Evolutionary conservation across 2,888 invertebrate species (phyloP).

Genomic region (Nesidiocoris tenuis): DNA sequence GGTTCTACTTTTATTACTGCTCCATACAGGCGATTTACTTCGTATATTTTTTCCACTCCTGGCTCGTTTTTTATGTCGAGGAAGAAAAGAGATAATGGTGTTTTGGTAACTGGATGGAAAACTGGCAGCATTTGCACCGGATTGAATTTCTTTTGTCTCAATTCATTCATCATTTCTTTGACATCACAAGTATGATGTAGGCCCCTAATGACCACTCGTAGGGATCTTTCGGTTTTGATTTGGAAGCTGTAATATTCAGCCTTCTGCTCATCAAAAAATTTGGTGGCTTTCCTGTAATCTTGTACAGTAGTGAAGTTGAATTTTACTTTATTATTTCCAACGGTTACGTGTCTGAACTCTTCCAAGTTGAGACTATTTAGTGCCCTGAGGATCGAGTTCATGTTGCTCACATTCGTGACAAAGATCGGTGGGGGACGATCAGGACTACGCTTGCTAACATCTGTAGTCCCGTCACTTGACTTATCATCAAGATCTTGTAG

Average conservation of each 20-base stretch:
- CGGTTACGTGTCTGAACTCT: constrained; percentile 1
- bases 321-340: constrained; percentile 16
- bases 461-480: not conserved
- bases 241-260: constrained; percentile 4
- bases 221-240: constrained; percentile 3
- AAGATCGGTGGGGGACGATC: constrained; percentile 19
- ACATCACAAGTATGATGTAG: constrained; percentile 8
- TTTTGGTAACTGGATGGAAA: constrained; percentile 14
- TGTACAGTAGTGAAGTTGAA: not conserved
- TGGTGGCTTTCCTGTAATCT: constrained; percentile 5
- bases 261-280: not conserved
- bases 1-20: constrained; percentile 11
- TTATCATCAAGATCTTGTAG: constrained; percentile 9
- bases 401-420: constrained; percentile 10
- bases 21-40: too few species aligned
- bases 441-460: not conserved
- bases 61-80: constrained; percentile 13
- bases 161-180: constrained; percentile 4
- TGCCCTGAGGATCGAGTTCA: not conserved
- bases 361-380: not conserved
- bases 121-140: constrained; percentile 23
- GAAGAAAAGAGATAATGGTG: constrained; percentile 21
- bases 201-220: constrained; percentile 8
- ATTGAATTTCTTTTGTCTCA: not conserved
- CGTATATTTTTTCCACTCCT: not conserved